Conservation (phyloP, 1,140 invertebrate species). For the Adoxophyes honmai region DNA sequence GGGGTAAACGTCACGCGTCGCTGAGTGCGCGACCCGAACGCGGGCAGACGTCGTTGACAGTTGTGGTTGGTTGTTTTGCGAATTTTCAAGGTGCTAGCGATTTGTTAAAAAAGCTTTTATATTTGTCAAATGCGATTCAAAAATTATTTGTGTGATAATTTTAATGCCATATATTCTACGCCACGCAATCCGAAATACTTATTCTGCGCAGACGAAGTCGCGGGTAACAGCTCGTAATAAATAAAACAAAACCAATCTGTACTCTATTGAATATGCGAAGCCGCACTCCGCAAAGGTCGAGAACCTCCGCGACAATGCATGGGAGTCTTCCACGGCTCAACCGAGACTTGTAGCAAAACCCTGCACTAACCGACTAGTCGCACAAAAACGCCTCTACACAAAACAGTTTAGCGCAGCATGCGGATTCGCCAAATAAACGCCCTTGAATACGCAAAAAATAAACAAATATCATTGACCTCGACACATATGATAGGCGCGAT, state of each 20-base stretch:
- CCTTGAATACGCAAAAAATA: constrained; percentile 68
- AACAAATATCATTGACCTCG: constrained; percentile 71
- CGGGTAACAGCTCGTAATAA: too few relatives aligned
- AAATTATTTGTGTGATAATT: too few relatives aligned
- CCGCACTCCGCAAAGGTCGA: constrained; percentile 53
- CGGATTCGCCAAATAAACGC: constrained; percentile 21
- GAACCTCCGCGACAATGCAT: constrained; percentile 60
- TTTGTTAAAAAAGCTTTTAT: too few relatives aligned
- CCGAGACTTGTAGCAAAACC: constrained; percentile 30
- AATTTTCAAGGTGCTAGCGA: too few relatives aligned
- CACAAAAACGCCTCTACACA: constrained; percentile 8
- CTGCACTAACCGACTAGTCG: constrained; percentile 4
- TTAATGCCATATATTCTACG: too few relatives aligned
- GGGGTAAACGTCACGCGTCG: too few relatives aligned
- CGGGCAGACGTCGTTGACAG: too few relatives aligned
- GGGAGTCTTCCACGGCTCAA: constrained; percentile 45
- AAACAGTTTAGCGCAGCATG: not conserved
- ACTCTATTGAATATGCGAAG: constrained; percentile 57
- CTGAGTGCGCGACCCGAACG: too few relatives aligned
- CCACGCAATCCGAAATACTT: too few relatives aligned
- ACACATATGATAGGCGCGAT: constrained; percentile 54
- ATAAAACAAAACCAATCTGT: constrained; percentile 50
- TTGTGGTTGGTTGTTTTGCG: too few relatives aligned
- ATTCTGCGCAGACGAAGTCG: too few relatives aligned
- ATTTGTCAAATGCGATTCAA: too few relatives aligned